Evolutionary conservation across 2,888 invertebrate species (phyloP).

Genomic region (Rotaria macrura): DNA sequence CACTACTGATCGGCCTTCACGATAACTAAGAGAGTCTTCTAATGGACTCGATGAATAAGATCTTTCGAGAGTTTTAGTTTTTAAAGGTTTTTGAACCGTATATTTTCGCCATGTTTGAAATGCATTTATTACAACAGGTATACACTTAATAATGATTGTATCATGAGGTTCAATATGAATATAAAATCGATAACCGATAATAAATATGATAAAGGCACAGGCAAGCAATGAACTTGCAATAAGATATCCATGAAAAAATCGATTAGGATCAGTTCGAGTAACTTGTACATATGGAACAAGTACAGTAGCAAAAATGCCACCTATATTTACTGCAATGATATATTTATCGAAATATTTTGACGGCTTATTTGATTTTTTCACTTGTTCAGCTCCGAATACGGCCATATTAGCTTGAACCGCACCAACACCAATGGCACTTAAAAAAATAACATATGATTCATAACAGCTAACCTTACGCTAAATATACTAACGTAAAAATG

Average conservation of each 20-base stretch:
- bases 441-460: background rate
- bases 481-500: background rate
- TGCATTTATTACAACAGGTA: background rate
- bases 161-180: background rate
- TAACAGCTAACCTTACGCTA: background rate
- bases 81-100: background rate
- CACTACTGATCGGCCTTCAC: background rate
- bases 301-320: background rate
- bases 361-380: too few relatives aligned
- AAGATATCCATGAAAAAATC: background rate
- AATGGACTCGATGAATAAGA: background rate
- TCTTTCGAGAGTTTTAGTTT: background rate
- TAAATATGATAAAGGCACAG: background rate
- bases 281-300: background rate
- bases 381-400: conserved; percentile 8
- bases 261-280: background rate
- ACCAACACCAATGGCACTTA: background rate
- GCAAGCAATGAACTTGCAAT: background rate
- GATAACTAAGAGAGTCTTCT: too few relatives aligned
- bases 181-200: background rate
- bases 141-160: background rate
- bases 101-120: background rate
- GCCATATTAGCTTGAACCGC: background rate
- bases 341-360: background rate
- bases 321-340: background rate